Evolutionary conservation across 23 tunicate genomes (phyloP).

Genomic region (Styela clava): DNA sequence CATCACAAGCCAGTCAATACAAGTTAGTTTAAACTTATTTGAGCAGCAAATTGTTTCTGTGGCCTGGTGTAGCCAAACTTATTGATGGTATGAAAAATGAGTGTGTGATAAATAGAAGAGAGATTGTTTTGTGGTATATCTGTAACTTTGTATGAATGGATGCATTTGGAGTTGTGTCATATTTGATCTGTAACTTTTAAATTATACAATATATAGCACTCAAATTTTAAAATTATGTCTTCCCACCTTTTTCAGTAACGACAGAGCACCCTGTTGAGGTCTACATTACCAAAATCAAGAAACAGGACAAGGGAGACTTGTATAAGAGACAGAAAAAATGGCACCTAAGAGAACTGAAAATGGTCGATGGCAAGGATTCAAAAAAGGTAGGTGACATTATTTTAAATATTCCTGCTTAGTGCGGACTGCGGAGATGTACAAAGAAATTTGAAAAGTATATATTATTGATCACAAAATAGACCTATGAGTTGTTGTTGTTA

Average conservation of each 20-base stretch:
- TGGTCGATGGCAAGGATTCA: slow-evolving; percentile 79
- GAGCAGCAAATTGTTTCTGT: too few species aligned
- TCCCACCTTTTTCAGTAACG: slow-evolving; percentile 58
- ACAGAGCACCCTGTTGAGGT: slow-evolving; percentile 72
- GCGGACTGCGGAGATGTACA: not conserved
- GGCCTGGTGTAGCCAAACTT: too few species aligned
- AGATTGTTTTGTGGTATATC: too few species aligned
- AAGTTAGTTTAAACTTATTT: not conserved
- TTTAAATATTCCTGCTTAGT: too few species aligned
- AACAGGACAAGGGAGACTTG: slow-evolving; percentile 78
- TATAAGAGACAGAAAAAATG: slow-evolving; percentile 94
- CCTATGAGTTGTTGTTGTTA: too few species aligned
- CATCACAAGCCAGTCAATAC: not conserved
- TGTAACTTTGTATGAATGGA: too few species aligned
- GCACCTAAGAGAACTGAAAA: slow-evolving; percentile 68
- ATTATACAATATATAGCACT: too few species aligned
- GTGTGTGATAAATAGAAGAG: too few species aligned
- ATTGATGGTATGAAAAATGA: too few species aligned
- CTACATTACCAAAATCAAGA: slow-evolving; percentile 69
- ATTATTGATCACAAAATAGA: too few species aligned
- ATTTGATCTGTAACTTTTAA: too few species aligned
- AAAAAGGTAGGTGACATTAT: not conserved
- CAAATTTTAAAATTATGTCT: not conserved
- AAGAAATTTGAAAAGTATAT: not conserved
- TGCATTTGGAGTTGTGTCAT: too few species aligned